Evolutionary conservation across 2,113 vertebrate species (phyloP).

Genomic region (Zosterops hypoxanthus): DNA sequence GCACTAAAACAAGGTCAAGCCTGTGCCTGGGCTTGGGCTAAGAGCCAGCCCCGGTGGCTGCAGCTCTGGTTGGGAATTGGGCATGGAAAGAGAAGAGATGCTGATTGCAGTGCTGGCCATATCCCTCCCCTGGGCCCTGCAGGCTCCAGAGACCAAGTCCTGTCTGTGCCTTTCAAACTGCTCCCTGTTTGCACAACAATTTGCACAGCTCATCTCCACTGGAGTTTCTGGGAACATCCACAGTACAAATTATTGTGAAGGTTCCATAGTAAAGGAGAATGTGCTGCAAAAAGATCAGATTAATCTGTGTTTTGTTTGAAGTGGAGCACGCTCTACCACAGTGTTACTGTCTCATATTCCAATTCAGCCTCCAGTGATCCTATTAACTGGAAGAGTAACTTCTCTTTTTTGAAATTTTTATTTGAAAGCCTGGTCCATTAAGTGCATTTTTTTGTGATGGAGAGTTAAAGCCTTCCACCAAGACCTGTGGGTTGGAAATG

Average conservation of each 20-base stretch:
- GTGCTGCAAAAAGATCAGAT: neutral
- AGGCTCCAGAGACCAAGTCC: neutral
- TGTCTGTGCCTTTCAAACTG: neutral
- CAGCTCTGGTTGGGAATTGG: neutral
- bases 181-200: neutral
- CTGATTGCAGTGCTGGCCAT: neutral
- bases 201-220: neutral
- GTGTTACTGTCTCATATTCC: neutral
- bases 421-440: constrained; percentile 20
- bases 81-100: neutral
- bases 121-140: neutral
- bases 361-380: neutral
- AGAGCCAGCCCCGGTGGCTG: neutral
- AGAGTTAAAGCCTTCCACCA: constrained; percentile 18
- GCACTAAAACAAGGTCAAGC: neutral
- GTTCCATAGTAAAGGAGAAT: neutral
- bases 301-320: constrained; percentile 22
- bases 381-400: constrained; percentile 28
- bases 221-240: constrained; percentile 8
- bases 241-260: neutral
- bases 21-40: neutral
- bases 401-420: neutral
- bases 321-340: neutral
- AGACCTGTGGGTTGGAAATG: neutral
- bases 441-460: neutral